Evolutionary conservation across 2,888 invertebrate genomes (phyloP), one percentile per base, ranked within the genome.

Genomic region (Halocaridina rubra): DNA sequence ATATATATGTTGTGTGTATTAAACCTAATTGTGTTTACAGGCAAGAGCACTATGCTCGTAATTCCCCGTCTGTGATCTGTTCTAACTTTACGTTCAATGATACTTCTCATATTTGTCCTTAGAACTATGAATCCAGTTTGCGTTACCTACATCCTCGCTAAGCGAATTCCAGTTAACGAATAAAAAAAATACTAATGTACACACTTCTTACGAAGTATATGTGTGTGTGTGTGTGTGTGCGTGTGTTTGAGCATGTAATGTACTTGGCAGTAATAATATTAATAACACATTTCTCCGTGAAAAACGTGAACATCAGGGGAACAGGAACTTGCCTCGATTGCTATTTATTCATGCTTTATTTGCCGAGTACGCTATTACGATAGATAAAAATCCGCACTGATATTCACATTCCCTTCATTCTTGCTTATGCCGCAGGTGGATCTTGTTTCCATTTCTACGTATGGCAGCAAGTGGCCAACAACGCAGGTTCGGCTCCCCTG

Each of bases 1-100:
- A 69, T 72, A 72, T 72, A 72, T 72, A 33, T 72, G 24, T 72
- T n/a, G n/a, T n/a, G n/a, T n/a, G n/a, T n/a, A n/a, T n/a, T n/a
- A n/a, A n/a, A n/a, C n/a, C n/a, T n/a, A n/a, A n/a, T n/a, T n/a
- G 39, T 72, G 39, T 72, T 22, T 72, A 72, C 39, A 5, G 22
- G 27, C 67, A 16, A 10, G 64, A 19, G 13, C 27, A 16, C n/a
- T n/a, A n/a, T n/a, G n/a, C n/a, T n/a, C n/a, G n/a, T n/a, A n/a
- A n/a, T n/a, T n/a, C n/a, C n/a, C n/a, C n/a, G n/a, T n/a, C n/a
- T n/a, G n/a, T n/a, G n/a, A n/a, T n/a, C n/a, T n/a, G n/a, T n/a
- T n/a, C n/a, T n/a, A n/a, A n/a, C n/a, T n/a, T n/a, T n/a, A n/a
- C n/a, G n/a, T n/a, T n/a, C n/a, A n/a, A n/a, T n/a, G n/a, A n/a